phyloP scores from a whole-genome alignment of 2,797 vertebrate species.

The Enteromius thamalakanensis region DNA sequence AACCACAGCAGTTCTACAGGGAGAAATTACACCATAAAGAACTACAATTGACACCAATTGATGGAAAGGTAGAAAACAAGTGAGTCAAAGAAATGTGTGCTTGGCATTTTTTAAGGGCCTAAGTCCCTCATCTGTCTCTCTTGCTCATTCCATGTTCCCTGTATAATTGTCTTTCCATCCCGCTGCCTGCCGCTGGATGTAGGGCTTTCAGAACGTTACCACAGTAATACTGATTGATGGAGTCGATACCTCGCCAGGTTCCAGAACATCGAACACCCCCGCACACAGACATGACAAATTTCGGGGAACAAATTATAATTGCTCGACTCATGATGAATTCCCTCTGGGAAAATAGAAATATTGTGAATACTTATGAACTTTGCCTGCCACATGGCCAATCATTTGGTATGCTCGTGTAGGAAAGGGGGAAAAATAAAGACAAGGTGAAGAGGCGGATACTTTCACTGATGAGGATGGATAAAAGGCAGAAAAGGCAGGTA shows the following conservation, averaged over 20 bases:
- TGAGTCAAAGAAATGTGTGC: constrained; percentile 16
- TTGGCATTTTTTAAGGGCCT: constrained; percentile 21
- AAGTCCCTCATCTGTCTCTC: constrained; percentile 36
- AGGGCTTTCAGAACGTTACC: constrained; percentile 74
- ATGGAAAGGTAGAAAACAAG: constrained; percentile 20
- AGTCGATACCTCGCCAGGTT: constrained; percentile 77
- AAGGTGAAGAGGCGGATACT: constrained; percentile 10
- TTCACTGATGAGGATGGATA: constrained; percentile 13
- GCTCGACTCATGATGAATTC: constrained; percentile 76
- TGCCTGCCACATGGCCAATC: constrained; percentile 55
- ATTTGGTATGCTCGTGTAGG: background rate
- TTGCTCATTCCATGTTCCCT: constrained; percentile 64
- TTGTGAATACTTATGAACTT: constrained; percentile 75
- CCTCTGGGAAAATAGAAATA: constrained; percentile 75
- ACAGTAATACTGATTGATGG: constrained; percentile 84
- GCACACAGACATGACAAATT: constrained; percentile 78
- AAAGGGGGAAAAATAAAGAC: constrained; percentile 24
- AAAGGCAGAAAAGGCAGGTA: background rate
- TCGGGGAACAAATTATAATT: constrained; percentile 77
- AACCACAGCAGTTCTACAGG: background rate
- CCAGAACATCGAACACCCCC: constrained; percentile 78
- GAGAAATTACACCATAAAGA: constrained; percentile 13
- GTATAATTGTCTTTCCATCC: constrained; percentile 81
- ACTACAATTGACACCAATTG: constrained; percentile 24
- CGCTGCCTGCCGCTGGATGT: constrained; percentile 72